Percentiles rank a stretch among this genome's conserved stretches.
Conservation (phyloP, 2,797 vertebrate species). For the Diceros bicornis region DNA sequence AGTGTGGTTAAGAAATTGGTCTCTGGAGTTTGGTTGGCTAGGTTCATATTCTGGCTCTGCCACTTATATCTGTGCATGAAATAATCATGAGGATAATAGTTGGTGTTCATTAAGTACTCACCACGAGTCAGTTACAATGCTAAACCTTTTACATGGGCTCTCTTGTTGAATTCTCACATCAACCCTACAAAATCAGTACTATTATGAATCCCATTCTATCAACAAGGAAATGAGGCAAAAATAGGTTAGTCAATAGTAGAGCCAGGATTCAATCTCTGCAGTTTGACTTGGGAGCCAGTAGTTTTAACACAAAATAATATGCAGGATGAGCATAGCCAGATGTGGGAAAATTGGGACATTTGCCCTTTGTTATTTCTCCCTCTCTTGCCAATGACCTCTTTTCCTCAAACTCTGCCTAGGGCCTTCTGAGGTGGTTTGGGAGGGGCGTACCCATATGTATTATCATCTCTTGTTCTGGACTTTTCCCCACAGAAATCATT, state of each 20-base stretch:
- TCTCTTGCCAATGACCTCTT: background rate
- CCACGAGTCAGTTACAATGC: background rate
- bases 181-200: background rate
- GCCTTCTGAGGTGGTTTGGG: background rate
- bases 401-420: background rate
- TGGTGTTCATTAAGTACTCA: background rate
- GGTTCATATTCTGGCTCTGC: conserved; percentile 17
- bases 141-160: background rate
- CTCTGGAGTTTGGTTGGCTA: background rate
- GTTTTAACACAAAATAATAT: conserved; percentile 70
- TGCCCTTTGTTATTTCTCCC: background rate
- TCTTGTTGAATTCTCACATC: background rate
- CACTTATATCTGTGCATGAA: background rate
- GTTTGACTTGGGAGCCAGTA: conserved; percentile 7
- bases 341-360: conserved; percentile 28
- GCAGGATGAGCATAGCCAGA: conserved; percentile 6
- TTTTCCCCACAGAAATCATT: conserved; percentile 34
- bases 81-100: background rate
- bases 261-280: background rate
- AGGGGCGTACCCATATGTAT: background rate
- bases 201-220: background rate
- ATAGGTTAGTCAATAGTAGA: background rate
- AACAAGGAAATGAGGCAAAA: conserved; percentile 45
- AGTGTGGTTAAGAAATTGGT: background rate
- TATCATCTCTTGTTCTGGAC: conserved; percentile 16